Base-by-base conservation (phyloP, 1,140 invertebrate species). In the Drosophila nigrodunni region DNA sequence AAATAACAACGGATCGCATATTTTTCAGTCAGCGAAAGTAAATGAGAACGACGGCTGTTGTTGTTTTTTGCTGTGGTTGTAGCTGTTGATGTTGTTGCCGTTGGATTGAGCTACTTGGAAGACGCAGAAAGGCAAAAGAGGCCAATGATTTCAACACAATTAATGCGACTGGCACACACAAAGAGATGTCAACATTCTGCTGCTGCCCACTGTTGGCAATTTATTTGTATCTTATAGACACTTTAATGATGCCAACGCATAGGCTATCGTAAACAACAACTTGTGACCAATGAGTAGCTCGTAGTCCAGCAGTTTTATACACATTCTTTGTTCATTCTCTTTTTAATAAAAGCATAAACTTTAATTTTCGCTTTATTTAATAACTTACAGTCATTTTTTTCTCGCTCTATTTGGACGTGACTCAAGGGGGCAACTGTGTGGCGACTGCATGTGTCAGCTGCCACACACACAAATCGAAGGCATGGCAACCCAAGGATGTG, bases 391-490 rank as follows among this genome's bases (percentile, higher is more conserved):
- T 30, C 3, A 30, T 30, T 6, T 30, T 39, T 9, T 39, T 39
- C 7, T 39, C 37, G 35, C 69, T 66, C 47, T 30, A 5, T 30
- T 30, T 30, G 78, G 50, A 65, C 10, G 30, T 72, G 15, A 43
- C 68, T 75, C 60, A 71, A 66, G 43, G 30, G 30, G 30, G 47
- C 66, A 21, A 50, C n/a, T 46, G 18, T 34, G 61, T 35, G 67
- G 43, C 44, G 30, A 41, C 49, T 54, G 50, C 50, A 54, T 59
- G 58, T 68, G 71, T 68, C 72, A 62, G n/a, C 49, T 80, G 77
- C 66, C 81, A 37, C 74, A 49, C 61, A 41, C 35, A 65, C 39
- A 80, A 54, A 83, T 83, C 64, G 85, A 88, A 88, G 83, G 85
- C 67, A 41, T 50, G 35, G 54, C 50, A 35, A 25, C 25, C 25